A percentile compares a stretch with the other conserved stretches of the same genome.
Conservation (phyloP, 2,797 vertebrate species). For the Coregonus suidteri region DNA sequence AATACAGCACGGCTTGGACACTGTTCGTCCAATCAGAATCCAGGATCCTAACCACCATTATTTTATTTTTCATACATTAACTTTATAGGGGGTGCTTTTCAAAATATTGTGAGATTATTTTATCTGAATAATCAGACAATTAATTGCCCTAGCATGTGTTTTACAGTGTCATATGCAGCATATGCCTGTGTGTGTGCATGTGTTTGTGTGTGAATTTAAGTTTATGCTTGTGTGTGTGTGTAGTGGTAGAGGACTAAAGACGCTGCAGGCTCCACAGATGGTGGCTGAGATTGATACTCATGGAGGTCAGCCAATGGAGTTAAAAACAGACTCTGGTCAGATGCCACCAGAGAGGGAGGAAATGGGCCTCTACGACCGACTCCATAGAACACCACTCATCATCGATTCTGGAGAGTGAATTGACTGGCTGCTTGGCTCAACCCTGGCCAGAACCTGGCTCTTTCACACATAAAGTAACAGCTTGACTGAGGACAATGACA, state of each 20-base stretch:
- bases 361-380: neutral
- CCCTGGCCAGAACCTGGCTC: neutral
- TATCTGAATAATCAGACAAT: no score
- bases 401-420: conserved; percentile 15
- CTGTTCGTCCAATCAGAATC: no score
- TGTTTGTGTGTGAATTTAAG: neutral
- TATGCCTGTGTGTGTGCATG: neutral
- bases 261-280: conserved; percentile 51
- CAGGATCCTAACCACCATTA: no score
- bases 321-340: conserved; percentile 13
- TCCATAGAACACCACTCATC: conserved; percentile 16
- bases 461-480: neutral
- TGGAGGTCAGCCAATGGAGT: conserved; percentile 54
- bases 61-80: no score
- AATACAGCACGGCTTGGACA: no score
- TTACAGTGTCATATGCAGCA: no score
- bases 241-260: conserved; percentile 21
- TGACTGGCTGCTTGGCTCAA: conserved; percentile 4
- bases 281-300: conserved; percentile 41
- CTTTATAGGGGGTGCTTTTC: no score
- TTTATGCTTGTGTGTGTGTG: conserved; percentile 5
- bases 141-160: no score
- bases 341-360: neutral
- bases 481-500: conserved; percentile 13
- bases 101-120: no score